These are phyloP conservation scores for Aeoliscus strigatus DNA, from an alignment of 2,797 vertebrate genomes.

Conservation along the genomic window DNA sequence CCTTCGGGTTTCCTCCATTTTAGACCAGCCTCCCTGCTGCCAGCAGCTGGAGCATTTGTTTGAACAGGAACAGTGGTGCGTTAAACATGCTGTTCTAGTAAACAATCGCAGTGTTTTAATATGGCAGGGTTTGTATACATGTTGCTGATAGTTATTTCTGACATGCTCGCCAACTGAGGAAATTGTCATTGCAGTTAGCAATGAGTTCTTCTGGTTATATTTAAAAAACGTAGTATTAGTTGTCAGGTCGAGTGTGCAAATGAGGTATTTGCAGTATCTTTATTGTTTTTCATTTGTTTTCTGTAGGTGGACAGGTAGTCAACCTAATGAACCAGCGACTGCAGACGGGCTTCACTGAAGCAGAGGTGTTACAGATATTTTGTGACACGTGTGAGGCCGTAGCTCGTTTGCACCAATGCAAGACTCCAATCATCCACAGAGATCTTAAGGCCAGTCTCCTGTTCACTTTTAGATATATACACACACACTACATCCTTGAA, in stretches of 20 bases:
- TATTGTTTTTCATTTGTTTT: slow-evolving; percentile 1
- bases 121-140: too few species aligned
- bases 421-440: slow-evolving; percentile 89
- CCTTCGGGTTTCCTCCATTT: too few species aligned
- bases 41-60: too few species aligned
- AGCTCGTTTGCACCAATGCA: slow-evolving; percentile 90
- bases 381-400: slow-evolving; percentile 96
- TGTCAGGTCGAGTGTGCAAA: neutral
- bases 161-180: too few species aligned
- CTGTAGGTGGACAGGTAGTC: slow-evolving; percentile 91
- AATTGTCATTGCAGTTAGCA: too few species aligned
- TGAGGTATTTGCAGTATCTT: neutral
- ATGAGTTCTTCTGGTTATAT: too few species aligned
- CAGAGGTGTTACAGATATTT: slow-evolving; percentile 92
- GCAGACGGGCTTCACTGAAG: slow-evolving; percentile 91
- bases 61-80: too few species aligned
- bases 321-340: slow-evolving; percentile 97
- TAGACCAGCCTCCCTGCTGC: too few species aligned
- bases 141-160: too few species aligned
- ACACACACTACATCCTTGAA: neutral
- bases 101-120: too few species aligned
- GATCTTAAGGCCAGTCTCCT: slow-evolving; percentile 85
- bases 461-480: neutral
- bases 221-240: neutral
- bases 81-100: too few species aligned